Evolutionary conservation across 1,140 invertebrate genomes (phyloP), one percentile per base, ranked within the genome.

Genomic region (Epicauta chinensis): DNA sequence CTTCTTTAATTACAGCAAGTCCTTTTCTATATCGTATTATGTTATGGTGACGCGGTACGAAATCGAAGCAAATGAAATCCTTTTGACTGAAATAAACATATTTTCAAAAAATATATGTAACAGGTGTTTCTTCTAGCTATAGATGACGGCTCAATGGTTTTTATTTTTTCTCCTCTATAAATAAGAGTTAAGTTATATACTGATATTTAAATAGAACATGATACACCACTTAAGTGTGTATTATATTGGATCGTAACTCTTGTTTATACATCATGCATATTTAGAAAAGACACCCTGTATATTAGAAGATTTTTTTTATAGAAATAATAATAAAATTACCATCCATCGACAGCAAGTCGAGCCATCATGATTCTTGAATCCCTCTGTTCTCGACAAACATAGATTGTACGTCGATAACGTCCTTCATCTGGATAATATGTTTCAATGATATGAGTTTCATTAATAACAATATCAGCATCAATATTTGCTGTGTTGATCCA

Each of bases 401-500:
- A 98, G 67, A 93, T 91, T 2, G 92, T 94, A 61, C 84, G 81
- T 54, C 93, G 79, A 63, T 84, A 94, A 61, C 91, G 77, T 0
- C 88, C 87, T 59, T 86, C 84, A 71, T 98, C 94, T 0, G 94
- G 93, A 72, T 91, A 89, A 73, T 86, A 93, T 13, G 91, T 92
- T 77, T 96, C 92, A 64, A 95, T 86, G 30, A 98, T 95, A 65
- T 97, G 93, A 0, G 96, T 98, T 61, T 93, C 87, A 72, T 98
- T 98, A 36, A 98, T 94, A 11, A 81, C 79, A 1, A 97, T 86
- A 72, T 96, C 90, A 1, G 93, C 92, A 72, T 97, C 91, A 55
- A 94, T 89, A 66, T 97, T 95, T 0, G 93, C 93, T 1, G 94
- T 97, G 60, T 97, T 97, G 14, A 97, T 93, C 94, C 95, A 98